Evolutionary conservation across 2,888 invertebrate species (phyloP), one percentile per base, ranked within the genome.

Genomic region (Drosophila siamana): DNA sequence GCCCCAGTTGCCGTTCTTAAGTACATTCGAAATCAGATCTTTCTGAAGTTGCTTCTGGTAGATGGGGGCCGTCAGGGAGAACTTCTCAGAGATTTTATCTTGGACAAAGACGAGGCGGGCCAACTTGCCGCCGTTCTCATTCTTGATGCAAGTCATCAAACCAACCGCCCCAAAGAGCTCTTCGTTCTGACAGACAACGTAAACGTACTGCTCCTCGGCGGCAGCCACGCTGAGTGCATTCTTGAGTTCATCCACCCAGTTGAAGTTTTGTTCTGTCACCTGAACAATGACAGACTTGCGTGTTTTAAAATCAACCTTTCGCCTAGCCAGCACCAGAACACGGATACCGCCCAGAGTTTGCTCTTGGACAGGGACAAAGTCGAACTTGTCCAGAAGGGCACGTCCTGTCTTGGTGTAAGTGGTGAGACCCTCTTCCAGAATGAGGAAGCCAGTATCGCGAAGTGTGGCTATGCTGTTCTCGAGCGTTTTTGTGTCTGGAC

Each of bases 11-110:
- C 95, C 96, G 83, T 95, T 95, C 88, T 95, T 95, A 86, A 95
- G 94, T 60, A 99, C 96, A 92, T 99, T 99, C 80, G 96, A 95
- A 50, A 96, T 94, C 57, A 99, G 93, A 93, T 99, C 98, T 83
- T 95, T 95, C 61, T 92, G 92, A 78, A 95, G 91, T 90, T 96
- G 96, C 50, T 93, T 93, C 7, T 92, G 91, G 89, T 95, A 96
- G n/a, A 93, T 90, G n/a, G 93, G 75, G 11, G 94, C 93, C 4
- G 92, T 92, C 1, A 94, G 90, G 0, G 93, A 93, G 92, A 96
- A 96, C 63, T 94, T 93, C 16, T 93, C 93, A 0, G 93, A 94
- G 62, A 93, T 93, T 38, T 93, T 93, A 79, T 95, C 95, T 87
- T 95, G 95, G 75, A 96, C 93, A 88, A 95, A 95, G 66, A 95